A percentile compares a stretch with the other conserved stretches of the same genome.
phyloP scores from a whole-genome alignment of 1,140 invertebrate genomes.

The Tenebrio molitor region DNA sequence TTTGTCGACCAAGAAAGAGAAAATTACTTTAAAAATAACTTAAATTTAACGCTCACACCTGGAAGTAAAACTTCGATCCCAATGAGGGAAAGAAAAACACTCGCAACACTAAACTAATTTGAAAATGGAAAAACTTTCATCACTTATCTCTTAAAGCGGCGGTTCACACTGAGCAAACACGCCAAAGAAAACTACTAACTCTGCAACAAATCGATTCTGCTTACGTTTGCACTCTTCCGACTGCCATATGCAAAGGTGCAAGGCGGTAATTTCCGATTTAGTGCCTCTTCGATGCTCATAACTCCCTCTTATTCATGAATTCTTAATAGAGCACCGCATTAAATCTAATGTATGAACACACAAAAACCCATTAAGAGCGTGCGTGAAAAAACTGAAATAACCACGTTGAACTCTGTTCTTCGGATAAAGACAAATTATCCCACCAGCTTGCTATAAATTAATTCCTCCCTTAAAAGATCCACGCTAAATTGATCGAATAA shows the following conservation, averaged over 20 bases:
- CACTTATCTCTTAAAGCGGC: conserved; percentile 46
- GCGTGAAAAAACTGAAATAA: conserved; percentile 5
- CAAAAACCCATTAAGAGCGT: conserved; percentile 9
- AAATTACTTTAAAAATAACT: conserved; percentile 15
- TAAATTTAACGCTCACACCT: conserved; percentile 17
- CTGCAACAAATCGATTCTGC: conserved; percentile 30
- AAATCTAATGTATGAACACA: conserved; percentile 26
- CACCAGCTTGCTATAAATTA: background rate
- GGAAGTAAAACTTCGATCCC: conserved; percentile 7
- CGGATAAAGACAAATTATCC: conserved; percentile 13
- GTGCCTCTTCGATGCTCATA: conserved; percentile 13
- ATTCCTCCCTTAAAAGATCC: background rate
- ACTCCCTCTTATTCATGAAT: conserved; percentile 23
- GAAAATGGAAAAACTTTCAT: conserved; percentile 53
- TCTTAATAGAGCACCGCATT: conserved; percentile 21
- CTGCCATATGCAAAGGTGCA: conserved; percentile 17
- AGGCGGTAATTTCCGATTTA: conserved; percentile 28
- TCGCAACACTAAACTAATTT: conserved; percentile 49
- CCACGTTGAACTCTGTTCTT: background rate
- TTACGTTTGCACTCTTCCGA: conserved; percentile 6
- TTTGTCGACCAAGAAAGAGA: background rate
- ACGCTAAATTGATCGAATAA: too few species aligned
- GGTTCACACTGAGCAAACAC: conserved; percentile 37
- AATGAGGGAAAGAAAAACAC: conserved; percentile 46
- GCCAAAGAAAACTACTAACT: conserved; percentile 43